phyloP scores from a whole-genome alignment of 2,113 vertebrate species.

The Urocynchramus pylzowi region DNA sequence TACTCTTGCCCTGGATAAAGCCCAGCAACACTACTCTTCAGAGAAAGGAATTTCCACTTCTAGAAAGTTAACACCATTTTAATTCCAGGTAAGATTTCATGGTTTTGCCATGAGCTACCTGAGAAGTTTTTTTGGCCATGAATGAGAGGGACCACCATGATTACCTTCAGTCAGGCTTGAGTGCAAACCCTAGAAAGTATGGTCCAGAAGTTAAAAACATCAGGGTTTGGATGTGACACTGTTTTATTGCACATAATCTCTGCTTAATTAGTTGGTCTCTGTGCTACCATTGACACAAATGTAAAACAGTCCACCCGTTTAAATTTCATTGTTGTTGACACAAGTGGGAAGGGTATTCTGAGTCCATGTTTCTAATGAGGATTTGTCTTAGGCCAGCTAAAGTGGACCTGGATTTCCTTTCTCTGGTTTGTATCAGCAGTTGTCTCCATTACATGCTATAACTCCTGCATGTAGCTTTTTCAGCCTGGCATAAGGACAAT shows the following conservation, averaged over 20 bases:
- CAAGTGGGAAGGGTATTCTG: constrained; percentile 23
- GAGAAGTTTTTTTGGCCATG: not conserved
- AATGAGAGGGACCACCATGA: not conserved
- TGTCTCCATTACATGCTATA: constrained; percentile 48
- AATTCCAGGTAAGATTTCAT: constrained; percentile 39
- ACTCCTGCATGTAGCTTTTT: constrained; percentile 49
- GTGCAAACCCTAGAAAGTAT: not conserved
- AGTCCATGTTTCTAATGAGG: not conserved
- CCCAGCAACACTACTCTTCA: not conserved
- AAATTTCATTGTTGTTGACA: constrained; percentile 22
- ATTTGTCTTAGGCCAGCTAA: constrained; percentile 33
- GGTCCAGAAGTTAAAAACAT: constrained; percentile 39
- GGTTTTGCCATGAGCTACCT: not conserved
- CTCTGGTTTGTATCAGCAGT: constrained; percentile 45
- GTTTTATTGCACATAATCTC: not conserved
- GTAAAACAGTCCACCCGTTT: not conserved
- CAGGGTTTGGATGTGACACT: not conserved
- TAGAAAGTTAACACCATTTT: constrained; percentile 20
- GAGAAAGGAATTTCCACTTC: constrained; percentile 6
- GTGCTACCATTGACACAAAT: constrained; percentile 27
- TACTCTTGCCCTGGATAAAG: not conserved
- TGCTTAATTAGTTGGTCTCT: constrained; percentile 42
- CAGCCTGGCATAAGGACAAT: constrained; percentile 40
- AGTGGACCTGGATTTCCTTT: constrained; percentile 19
- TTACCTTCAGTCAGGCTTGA: not conserved